Conservation (phyloP, 1,140 invertebrate species). For the Manduca sexta region DNA sequence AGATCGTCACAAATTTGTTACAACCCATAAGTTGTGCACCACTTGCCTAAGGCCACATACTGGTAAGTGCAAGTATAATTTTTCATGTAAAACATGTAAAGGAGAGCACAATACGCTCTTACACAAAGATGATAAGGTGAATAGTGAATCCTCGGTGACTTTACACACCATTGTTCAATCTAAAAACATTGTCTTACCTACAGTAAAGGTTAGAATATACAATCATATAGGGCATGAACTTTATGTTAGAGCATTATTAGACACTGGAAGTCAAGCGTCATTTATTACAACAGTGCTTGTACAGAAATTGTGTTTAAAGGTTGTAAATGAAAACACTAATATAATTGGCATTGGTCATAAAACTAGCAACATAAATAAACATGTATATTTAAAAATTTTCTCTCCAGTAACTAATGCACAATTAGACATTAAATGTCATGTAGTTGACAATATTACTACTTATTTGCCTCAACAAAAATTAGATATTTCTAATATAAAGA, state of each 20-base stretch:
- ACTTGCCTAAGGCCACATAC: conserved; percentile 12
- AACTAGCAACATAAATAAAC: too few relatives aligned
- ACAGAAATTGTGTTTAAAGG: too few relatives aligned
- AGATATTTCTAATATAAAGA: too few relatives aligned
- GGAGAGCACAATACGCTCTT: conserved; percentile 17
- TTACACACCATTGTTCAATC: not conserved
- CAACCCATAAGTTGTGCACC: conserved; percentile 10
- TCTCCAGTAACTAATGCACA: too few relatives aligned
- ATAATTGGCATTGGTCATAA: not conserved
- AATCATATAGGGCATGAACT: not conserved
- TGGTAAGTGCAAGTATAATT: conserved; percentile 15
- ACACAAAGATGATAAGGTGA: conserved; percentile 5
- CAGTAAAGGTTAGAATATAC: conserved; percentile 15
- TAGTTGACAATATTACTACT: too few relatives aligned
- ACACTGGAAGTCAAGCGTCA: not conserved
- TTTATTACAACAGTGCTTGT: not conserved
- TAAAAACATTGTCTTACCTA: conserved; percentile 13
- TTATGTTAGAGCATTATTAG: not conserved
- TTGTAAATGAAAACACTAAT: too few relatives aligned
- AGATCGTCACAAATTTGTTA: not conserved
- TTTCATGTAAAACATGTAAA: conserved; percentile 22
- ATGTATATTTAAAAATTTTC: too few relatives aligned
- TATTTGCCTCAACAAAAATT: too few relatives aligned
- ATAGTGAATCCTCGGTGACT: not conserved
- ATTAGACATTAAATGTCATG: too few relatives aligned